phyloP scores from a whole-genome alignment of 2,113 vertebrate genomes.

The Pristiophorus japonicus region DNA sequence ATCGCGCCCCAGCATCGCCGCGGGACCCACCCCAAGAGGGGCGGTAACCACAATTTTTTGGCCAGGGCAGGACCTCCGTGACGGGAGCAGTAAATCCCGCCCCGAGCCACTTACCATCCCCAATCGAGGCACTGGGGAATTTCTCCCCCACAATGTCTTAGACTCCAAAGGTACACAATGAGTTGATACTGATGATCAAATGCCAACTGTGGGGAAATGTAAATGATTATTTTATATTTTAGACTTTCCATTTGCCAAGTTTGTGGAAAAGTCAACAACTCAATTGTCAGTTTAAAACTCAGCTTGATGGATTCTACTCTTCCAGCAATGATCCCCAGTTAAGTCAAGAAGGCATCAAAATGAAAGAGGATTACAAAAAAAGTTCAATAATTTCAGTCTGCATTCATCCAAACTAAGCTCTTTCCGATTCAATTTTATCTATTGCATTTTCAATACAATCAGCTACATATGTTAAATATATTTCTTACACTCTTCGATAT shows the following conservation, averaged over 20 bases:
- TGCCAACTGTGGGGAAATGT: not conserved
- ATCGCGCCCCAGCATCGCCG: no score
- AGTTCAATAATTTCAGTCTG: not conserved
- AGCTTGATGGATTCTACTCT: not conserved
- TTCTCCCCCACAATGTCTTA: not conserved
- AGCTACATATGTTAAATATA: not conserved
- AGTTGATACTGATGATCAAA: not conserved
- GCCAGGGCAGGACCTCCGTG: no score
- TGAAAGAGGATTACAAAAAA: not conserved
- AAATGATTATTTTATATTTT: not conserved
- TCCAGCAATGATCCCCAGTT: not conserved
- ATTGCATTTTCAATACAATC: not conserved
- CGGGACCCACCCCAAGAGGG: no score
- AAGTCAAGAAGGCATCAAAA: not conserved
- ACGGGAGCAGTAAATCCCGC: no score
- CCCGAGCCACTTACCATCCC: no score
- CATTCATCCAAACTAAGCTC: not conserved
- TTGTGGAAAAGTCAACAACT: not conserved
- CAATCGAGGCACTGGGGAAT: no score
- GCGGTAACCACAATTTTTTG: no score
- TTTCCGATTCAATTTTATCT: constrained; percentile 7
- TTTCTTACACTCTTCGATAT: not conserved
- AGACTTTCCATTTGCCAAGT: not conserved
- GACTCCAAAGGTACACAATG: not conserved
- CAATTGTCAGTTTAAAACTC: not conserved